Evolutionary conservation across 2,888 invertebrate species (phyloP), one percentile per base, ranked within the genome.

Genomic region (Amblyjoppa proteus): DNA sequence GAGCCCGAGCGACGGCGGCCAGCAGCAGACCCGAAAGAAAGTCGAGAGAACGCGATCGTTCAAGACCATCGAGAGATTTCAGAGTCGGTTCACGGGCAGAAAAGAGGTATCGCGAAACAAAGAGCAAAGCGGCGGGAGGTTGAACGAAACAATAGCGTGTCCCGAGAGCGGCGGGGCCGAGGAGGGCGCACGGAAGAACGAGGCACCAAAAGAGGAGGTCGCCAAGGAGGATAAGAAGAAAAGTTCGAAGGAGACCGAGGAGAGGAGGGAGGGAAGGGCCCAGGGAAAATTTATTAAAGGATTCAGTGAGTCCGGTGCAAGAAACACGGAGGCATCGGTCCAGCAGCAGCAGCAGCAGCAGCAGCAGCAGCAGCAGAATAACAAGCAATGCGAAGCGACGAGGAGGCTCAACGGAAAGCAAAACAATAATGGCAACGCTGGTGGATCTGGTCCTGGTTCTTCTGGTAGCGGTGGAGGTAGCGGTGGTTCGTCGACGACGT

Each of bases 391-490:
- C 53, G 41, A 77, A 6, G 3, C 38, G 38, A 61, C 75, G 53
- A 78, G 82, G n/a, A 81, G 58, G 38, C 31, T 83, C 0, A 87
- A 85, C 41, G 71, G 68, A 64, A 89, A 89, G 11, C 88, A 88
- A 75, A 95, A 95, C 87, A 95, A 94, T 89, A 95, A 94, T 90
- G 95, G 95, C 90, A 94, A 95, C 78, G 94, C 94, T 31, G 94
- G 94, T 84, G 77, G 64, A 34, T 76, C 76, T 66, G 64, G 64
- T 66, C n/a, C 34, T 25, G 76, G 77, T 68, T 77, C 51, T 77
- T 77, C 77, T 66, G 76, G 76, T 76, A 76, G 76, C 94, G 95
- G 68, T 95, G 83, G 76, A 34, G 77, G 64, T 25, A 95, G 84
- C 94, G 95, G 88, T 93, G 95, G 92, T 28, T 93, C 94, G 53